Conservation (phyloP, 2,113 vertebrate genomes). For the Anas platyrhynchos region DNA sequence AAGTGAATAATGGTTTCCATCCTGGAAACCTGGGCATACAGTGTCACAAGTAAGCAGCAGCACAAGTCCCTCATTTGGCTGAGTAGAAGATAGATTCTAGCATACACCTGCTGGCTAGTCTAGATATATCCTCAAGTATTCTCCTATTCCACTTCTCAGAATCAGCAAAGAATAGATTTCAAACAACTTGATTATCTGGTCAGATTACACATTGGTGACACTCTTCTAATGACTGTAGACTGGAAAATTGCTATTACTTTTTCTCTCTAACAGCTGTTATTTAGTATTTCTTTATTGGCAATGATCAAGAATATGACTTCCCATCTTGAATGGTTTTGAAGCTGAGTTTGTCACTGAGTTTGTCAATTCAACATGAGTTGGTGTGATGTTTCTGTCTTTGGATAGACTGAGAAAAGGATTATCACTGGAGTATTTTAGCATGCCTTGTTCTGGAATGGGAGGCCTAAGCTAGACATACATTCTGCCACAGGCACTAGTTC, state of each 20-base stretch:
- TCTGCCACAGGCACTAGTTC: not conserved
- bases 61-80: rapidly evolving
- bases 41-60: not conserved
- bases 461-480: not conserved
- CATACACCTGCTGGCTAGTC: not conserved
- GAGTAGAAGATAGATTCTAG: not conserved
- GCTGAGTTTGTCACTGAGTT: not conserved
- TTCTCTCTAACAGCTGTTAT: not conserved
- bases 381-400: not conserved
- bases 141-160: not conserved
- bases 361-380: not conserved
- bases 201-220: not conserved
- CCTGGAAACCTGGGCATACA: not conserved
- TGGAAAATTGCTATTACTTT: not conserved
- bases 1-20: too few relatives aligned
- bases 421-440: not conserved
- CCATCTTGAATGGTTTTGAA: rapidly evolving
- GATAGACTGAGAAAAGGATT: not conserved
- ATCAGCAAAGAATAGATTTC: not conserved
- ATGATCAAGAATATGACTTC: not conserved
- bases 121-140: not conserved
- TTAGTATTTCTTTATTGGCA: not conserved
- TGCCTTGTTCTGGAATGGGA: not conserved
- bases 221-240: not conserved
- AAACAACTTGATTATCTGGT: not conserved